A percentile compares a stretch with the other conserved stretches of the same genome.
phyloP scores from a whole-genome alignment of 2,113 vertebrate genomes.

The Telmatochromis brachygnathus region DNA sequence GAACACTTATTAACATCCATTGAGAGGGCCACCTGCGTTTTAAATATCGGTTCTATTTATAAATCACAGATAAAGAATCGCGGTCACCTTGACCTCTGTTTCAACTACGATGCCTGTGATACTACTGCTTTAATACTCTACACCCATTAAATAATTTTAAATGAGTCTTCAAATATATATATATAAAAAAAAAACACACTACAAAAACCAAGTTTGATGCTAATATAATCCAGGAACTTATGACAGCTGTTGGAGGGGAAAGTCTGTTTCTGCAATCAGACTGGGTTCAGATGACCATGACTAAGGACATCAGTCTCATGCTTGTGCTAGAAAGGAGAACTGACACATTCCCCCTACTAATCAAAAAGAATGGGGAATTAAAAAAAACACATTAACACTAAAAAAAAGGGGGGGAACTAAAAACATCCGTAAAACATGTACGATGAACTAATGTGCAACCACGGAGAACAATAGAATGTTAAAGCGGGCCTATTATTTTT shows the following conservation, averaged over 20 bases:
- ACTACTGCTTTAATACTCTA: background rate
- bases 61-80: background rate
- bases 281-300: background rate
- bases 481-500: background rate
- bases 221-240: background rate
- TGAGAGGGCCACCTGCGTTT: background rate
- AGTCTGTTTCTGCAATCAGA: background rate
- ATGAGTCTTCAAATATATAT: background rate
- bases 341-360: background rate
- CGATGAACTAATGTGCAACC: background rate
- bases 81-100: background rate
- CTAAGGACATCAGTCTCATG: background rate
- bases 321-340: constrained; percentile 15
- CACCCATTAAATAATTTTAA: background rate
- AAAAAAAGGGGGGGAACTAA: background rate
- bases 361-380: background rate
- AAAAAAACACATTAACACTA: background rate
- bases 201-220: background rate
- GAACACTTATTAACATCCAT: background rate
- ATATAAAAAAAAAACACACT: rapidly evolving
- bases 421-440: background rate
- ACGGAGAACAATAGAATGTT: background rate
- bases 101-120: background rate
- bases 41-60: background rate
- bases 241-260: background rate